Conservation (phyloP, 2,888 invertebrate species). For the Hemaris fuciformis region DNA sequence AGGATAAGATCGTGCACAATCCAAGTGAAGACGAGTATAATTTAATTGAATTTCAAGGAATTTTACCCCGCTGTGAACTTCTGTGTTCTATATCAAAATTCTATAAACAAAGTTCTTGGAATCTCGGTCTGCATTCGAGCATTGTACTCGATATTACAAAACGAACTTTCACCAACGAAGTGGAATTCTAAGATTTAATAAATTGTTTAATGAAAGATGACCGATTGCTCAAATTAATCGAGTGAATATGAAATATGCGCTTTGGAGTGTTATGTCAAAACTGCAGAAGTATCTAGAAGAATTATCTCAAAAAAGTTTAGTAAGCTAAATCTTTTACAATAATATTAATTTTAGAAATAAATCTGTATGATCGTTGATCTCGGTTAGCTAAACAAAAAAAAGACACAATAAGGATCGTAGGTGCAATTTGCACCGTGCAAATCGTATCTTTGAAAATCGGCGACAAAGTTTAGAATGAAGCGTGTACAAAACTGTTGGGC, state of each 20-base stretch:
- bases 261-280: neutral
- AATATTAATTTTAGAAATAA: too few relatives aligned
- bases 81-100: conserved; percentile 6
- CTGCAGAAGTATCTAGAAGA: neutral
- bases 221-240: neutral
- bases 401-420: too few relatives aligned
- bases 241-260: neutral
- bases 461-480: too few relatives aligned
- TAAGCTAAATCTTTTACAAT: too few relatives aligned
- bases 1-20: neutral
- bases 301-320: too few relatives aligned
- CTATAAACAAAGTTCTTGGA: neutral
- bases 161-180: neutral
- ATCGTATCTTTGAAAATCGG: too few relatives aligned
- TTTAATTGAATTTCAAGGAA: conserved; percentile 2
- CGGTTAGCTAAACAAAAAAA: too few relatives aligned
- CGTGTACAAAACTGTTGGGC: too few relatives aligned
- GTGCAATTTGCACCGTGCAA: too few relatives aligned
- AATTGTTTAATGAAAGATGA: neutral
- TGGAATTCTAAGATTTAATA: neutral
- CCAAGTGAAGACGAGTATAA: neutral
- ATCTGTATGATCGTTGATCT: too few relatives aligned
- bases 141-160: neutral
- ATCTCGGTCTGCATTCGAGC: neutral
- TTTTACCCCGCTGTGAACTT: neutral